Percentiles rank a stretch among this genome's conserved stretches.
Conservation (phyloP, 2,113 vertebrate genomes). For the Campylomormyrus tamandua region DNA sequence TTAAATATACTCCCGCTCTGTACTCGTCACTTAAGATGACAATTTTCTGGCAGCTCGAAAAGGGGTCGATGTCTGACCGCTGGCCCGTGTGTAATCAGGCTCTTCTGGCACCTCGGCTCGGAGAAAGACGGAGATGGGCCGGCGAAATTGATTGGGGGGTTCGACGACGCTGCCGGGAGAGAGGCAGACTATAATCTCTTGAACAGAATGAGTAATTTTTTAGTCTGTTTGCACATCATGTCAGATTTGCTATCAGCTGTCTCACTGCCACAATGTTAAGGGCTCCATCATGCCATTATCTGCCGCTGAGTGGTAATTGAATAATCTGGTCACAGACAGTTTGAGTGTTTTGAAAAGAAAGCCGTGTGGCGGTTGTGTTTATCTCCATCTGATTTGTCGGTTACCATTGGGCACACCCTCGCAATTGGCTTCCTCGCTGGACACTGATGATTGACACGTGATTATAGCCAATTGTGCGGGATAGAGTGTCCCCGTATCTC, state of each 20-base stretch:
- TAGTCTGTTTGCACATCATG: constrained; percentile 7
- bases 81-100: constrained; percentile 5
- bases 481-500: not conserved
- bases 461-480: not conserved
- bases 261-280: not conserved
- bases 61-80: not conserved
- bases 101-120: not conserved
- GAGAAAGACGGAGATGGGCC: not conserved
- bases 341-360: not conserved
- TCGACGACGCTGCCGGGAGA: not conserved
- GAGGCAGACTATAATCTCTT: constrained; percentile 9
- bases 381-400: not conserved
- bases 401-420: not conserved
- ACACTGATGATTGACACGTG: not conserved
- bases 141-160: not conserved
- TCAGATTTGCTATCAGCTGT: not conserved
- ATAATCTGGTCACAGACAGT: constrained; percentile 1
- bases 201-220: not conserved
- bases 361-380: not conserved
- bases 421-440: not conserved
- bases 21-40: constrained; percentile 2
- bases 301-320: not conserved
- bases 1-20: constrained; percentile 17
- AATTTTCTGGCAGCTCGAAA: constrained; percentile 9
- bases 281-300: not conserved